Base-by-base conservation (phyloP, 2,888 invertebrate genomes). In the Petrolisthes manimaculis region DNA sequence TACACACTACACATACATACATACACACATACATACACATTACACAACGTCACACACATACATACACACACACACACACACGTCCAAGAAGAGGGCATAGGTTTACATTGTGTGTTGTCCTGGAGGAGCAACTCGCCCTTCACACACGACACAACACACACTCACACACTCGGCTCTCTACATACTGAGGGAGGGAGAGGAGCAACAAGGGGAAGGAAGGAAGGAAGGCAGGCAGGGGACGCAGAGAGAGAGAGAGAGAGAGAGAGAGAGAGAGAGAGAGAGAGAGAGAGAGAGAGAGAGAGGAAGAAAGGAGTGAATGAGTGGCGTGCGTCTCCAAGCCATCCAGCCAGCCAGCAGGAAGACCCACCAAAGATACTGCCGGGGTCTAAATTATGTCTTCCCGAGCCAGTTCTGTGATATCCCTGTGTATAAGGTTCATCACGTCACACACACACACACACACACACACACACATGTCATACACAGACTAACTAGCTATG, bases 301-400 rank as follows among this genome's bases (percentile, higher is more conserved):
- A 37, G 37, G 37, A 37, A 37, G 75, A 84, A 75, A 75, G 56
- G 75, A 75, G 55, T 55, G 75, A 74, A 84, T 75, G 56, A 83
- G 75, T 75, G 83, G 56, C 83, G 3, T n/a, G 14, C 71, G 21
- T 71, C 71, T n/a, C 21, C 71, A 6, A 71, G 18, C 6, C 6
- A 6, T 2, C 37, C 37, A 37, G 37, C 37, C 37, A 37, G 37
- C 37, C 37, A 37, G 37, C 37, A 37, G 37, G 37, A 1, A 37
- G 37, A 37, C 37, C 37, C 37, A 37, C 37, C 37, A 37, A 37
- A 37, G 37, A 37, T 37, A 37, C 37, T 37, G 37, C 37, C 37
- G 37, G 37, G 37, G 37, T 37, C 37, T 37, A 1, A 37, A 37
- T 37, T 37, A 37, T 1, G 37, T 37, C 1, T 37, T 37, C 37